phyloP scores from a whole-genome alignment of 2,797 vertebrate species.

The Poliocrania exsul region DNA sequence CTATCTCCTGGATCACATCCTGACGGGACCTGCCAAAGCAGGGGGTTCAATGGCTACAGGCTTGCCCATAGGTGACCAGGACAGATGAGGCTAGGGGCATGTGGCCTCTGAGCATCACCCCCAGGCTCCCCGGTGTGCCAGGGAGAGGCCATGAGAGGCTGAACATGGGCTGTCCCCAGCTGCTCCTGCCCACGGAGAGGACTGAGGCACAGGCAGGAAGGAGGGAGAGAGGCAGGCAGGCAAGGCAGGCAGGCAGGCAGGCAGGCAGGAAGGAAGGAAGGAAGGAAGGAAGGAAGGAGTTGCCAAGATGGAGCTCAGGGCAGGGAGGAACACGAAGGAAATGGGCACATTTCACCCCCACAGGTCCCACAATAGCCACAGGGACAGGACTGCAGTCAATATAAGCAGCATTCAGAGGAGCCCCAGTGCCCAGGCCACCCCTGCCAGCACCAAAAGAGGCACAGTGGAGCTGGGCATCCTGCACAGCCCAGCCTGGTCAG shows the following conservation, averaged over 20 bases:
- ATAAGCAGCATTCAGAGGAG: rapidly evolving
- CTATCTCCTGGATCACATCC: not conserved
- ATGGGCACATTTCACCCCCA: not conserved
- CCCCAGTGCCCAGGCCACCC: not conserved
- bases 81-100: not conserved
- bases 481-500: not conserved
- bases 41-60: not conserved
- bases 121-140: rapidly evolving
- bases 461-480: rapidly evolving
- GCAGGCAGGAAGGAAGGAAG: too few relatives aligned
- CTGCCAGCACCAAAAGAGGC: not conserved
- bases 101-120: not conserved
- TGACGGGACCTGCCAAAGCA: not conserved
- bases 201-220: not conserved
- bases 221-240: not conserved
- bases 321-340: not conserved
- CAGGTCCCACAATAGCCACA: not conserved
- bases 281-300: not conserved
- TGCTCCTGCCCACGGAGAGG: not conserved
- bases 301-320: constrained; percentile 37
- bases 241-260: not conserved
- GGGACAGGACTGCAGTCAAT: not conserved
- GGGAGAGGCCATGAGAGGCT: not conserved
- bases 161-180: not conserved
- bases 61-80: not conserved